Conservation (phyloP, 2,113 vertebrate genomes). For the Crotalus viridis region DNA sequence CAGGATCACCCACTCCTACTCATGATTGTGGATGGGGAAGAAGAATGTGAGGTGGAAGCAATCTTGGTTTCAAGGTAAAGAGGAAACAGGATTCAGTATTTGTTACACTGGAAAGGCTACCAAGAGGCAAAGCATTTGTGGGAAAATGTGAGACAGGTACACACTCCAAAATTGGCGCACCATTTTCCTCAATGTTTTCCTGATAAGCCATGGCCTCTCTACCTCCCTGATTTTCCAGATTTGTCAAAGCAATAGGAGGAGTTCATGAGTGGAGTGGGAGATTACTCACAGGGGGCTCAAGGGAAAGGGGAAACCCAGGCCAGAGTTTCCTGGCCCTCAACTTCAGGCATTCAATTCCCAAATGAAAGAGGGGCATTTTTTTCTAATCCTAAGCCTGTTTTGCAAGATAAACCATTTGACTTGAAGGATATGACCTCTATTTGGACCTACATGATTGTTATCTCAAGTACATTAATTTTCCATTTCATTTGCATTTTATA, state of each 20-base stretch:
- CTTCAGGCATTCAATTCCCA: not conserved
- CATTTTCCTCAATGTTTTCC: not conserved
- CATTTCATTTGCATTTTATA: not conserved
- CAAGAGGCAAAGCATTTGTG: not conserved
- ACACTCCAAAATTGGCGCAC: not conserved
- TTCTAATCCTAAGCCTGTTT: not conserved
- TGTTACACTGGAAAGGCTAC: not conserved
- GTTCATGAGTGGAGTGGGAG: not conserved
- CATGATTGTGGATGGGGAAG: not conserved
- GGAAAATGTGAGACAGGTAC: not conserved
- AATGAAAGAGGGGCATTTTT: not conserved
- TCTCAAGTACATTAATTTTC: not conserved
- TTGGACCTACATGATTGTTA: not conserved
- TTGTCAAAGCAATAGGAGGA: not conserved
- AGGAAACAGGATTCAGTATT: not conserved
- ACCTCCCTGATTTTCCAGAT: not conserved
- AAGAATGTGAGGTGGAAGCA: not conserved
- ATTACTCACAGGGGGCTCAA: not conserved
- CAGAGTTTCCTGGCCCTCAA: not conserved
- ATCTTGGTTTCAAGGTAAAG: not conserved
- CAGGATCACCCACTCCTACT: not conserved
- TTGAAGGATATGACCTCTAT: not conserved
- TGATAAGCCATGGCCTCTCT: not conserved
- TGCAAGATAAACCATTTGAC: not conserved
- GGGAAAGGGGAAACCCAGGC: not conserved